Base-by-base conservation (phyloP, 2,797 vertebrate genomes). In the Vultur gryphus region DNA sequence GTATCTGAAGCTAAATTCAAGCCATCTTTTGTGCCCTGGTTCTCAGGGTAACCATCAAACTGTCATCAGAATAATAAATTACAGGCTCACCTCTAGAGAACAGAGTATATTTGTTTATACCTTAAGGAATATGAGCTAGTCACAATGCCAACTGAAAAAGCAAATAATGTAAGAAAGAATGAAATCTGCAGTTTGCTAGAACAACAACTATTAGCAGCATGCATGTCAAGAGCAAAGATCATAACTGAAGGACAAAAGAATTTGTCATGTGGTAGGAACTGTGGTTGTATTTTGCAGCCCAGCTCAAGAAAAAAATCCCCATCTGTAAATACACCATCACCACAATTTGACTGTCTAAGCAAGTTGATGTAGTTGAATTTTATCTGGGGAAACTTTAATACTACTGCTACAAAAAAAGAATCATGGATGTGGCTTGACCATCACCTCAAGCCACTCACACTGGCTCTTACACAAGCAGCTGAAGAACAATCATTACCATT, bases 61-160 rank as follows among this genome's bases (percentile, higher is more conserved):
- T 97, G 96, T 97, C 96, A 97, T 94, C 90, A 95, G 96, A 97
- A 96, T 97, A 97, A 98, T 96, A 96, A 98, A 98, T 91, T 96
- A 95, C 80, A 87, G 57, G 44, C 49, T 96, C 77, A 93, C 78
- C 86, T 86, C 95, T 80, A 78, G 94, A 97, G 96, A 97, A 49
- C 79, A 96, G 77, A 95, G 48, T 93, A 57, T 97, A 97, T 97
- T 95, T 96, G 90, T 90, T 95, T 97, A 93, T 97, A 90, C 82
- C 95, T 96, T 87, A 87, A 96, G 97, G 96, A 97, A 92, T 90
- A 96, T 3, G 57, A 93, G 59, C 76, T 64, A 86, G 79, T 61
- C 77, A 66, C 86, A 88, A 75, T 89, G 72, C 82, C 85, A 92
- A 89, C 66, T 89, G 71, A 83, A 95, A 95, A 95, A 89, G 71